Conservation (phyloP, 2,113 vertebrate genomes). For the Saguinus imperator region DNA sequence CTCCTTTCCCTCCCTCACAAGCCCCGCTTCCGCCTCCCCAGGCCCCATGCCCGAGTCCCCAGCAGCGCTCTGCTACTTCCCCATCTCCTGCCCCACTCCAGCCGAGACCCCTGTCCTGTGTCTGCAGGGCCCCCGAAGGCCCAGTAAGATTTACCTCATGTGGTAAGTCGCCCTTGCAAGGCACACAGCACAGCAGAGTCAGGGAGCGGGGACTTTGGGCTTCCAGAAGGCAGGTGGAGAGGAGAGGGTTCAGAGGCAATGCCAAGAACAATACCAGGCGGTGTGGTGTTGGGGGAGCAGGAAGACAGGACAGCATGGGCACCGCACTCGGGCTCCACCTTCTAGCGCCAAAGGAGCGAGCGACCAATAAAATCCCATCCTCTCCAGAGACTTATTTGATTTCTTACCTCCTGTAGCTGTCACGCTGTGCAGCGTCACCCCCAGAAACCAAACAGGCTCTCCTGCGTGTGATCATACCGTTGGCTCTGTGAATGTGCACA, state of each 20-base stretch:
- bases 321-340: neutral
- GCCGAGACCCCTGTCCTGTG: slow-evolving; percentile 59
- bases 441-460: neutral
- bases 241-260: neutral
- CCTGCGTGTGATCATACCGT: neutral
- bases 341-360: neutral
- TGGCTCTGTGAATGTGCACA: neutral
- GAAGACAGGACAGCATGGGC: slow-evolving; percentile 11
- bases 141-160: slow-evolving; percentile 69
- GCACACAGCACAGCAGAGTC: neutral
- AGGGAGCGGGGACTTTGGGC: neutral
- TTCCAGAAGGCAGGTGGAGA: slow-evolving; percentile 35
- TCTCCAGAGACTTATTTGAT: slow-evolving; percentile 52
- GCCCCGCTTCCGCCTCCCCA: neutral
- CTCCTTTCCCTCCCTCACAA: neutral
- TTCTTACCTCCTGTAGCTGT: slow-evolving; percentile 46
- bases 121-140: slow-evolving; percentile 36
- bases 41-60: neutral
- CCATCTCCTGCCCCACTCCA: slow-evolving; percentile 56
- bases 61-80: slow-evolving; percentile 66
- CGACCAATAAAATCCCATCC: slow-evolving; percentile 64
- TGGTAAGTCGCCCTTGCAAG: slow-evolving; percentile 53
- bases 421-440: neutral
- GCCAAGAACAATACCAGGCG: neutral
- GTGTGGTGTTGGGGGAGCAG: neutral